These are phyloP conservation scores for Oreochromis niloticus DNA, from an alignment of 2,113 vertebrate genomes.

Conservation along the genomic window DNA sequence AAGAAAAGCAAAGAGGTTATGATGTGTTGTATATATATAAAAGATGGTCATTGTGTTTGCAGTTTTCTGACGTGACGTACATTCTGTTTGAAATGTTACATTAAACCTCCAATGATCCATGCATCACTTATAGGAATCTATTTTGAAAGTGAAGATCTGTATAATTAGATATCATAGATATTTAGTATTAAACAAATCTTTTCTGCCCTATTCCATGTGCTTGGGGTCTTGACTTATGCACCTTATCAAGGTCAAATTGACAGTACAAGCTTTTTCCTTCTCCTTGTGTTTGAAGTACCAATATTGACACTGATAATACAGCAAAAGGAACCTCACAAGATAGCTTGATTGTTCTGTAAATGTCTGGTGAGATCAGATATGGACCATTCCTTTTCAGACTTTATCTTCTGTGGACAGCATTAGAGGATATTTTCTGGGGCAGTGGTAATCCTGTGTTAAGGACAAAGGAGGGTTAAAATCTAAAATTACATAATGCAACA, in stretches of 20 bases:
- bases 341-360: neutral
- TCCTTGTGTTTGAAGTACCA: neutral
- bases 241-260: neutral
- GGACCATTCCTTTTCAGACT: neutral
- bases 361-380: neutral
- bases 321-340: neutral
- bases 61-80: neutral
- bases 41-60: neutral
- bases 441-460: neutral
- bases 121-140: neutral
- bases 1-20: neutral
- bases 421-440: neutral
- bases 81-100: neutral
- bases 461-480: neutral
- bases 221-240: neutral
- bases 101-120: neutral
- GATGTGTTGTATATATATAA: neutral
- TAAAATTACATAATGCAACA: neutral
- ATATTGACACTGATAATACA: neutral
- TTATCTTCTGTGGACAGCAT: neutral
- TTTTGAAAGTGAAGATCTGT: neutral
- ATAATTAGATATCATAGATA: neutral
- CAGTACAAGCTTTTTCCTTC: neutral
- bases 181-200: neutral
- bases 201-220: accelerated